These are phyloP conservation scores for Limnephilus rhombicus DNA, from an alignment of 2,888 invertebrate species.

Conservation along the genomic window DNA sequence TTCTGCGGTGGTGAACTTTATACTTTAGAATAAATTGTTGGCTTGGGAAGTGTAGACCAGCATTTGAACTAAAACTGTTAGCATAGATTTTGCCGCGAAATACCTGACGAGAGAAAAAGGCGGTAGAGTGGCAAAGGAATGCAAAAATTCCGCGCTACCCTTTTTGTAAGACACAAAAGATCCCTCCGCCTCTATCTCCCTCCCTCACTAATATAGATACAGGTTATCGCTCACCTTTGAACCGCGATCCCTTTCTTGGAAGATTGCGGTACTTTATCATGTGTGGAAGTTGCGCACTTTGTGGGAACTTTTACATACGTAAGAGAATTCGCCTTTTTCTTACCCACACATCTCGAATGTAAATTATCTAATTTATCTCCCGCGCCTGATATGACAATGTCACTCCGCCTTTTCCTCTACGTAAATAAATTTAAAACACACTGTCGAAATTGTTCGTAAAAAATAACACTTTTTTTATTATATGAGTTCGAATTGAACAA, in stretches of 20 bases:
- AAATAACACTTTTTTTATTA: neutral
- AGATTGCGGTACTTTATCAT: slow-evolving; percentile 54
- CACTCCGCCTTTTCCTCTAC: neutral
- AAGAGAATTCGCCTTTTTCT: slow-evolving; percentile 39
- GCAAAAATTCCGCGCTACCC: slow-evolving; percentile 60
- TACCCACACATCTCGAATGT: slow-evolving; percentile 47
- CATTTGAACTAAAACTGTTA: slow-evolving; percentile 62
- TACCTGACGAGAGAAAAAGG: slow-evolving; percentile 55
- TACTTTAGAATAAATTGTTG: neutral
- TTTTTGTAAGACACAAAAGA: slow-evolving; percentile 51
- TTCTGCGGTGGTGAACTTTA: neutral
- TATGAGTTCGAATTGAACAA: neutral
- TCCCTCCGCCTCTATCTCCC: slow-evolving; percentile 26
- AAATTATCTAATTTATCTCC: slow-evolving; percentile 43
- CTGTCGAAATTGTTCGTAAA: slow-evolving; percentile 7
- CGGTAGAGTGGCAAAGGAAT: slow-evolving; percentile 63
- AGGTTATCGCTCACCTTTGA: slow-evolving; percentile 62
- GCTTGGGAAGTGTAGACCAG: neutral
- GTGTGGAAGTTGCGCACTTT: slow-evolving; percentile 42
- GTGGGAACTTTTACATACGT: slow-evolving; percentile 42
- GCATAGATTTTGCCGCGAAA: slow-evolving; percentile 64
- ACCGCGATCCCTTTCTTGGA: slow-evolving; percentile 43
- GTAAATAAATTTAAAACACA: slow-evolving; percentile 19
- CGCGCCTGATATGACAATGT: slow-evolving; percentile 37
- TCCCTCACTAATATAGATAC: slow-evolving; percentile 60